Percentiles rank a stretch among this genome's conserved stretches.
Conservation (phyloP, 2,113 vertebrate genomes). For the Lynx canadensis region DNA sequence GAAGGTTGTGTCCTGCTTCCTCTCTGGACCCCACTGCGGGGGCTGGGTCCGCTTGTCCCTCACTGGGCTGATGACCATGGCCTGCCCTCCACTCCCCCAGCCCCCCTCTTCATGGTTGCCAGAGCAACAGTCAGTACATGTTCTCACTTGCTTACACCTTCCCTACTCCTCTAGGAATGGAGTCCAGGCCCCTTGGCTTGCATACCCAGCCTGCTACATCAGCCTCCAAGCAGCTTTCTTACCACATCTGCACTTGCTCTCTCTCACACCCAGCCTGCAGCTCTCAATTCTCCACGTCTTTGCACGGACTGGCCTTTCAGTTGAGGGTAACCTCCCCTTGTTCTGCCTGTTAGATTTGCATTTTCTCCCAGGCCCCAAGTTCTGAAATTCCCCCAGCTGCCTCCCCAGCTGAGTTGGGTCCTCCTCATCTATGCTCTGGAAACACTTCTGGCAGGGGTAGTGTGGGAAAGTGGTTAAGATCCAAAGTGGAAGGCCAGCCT, state of each 20-base stretch:
- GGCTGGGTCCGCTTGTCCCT: background rate
- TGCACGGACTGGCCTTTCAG: background rate
- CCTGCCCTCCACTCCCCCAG: background rate
- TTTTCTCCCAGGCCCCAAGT: background rate
- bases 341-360: background rate
- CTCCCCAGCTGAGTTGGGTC: background rate
- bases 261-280: background rate
- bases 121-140: background rate
- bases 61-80: background rate
- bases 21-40: background rate
- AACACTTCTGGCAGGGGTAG: background rate
- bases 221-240: background rate
- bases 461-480: slow-evolving; percentile 17
- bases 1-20: background rate
- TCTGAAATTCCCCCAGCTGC: background rate
- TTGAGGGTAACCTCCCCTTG: background rate
- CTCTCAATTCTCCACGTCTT: background rate
- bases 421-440: background rate
- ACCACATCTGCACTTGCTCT: background rate
- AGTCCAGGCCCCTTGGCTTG: background rate
- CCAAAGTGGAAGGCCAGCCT: background rate
- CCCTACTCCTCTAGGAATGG: background rate
- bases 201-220: background rate
- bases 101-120: background rate
- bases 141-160: background rate